Conservation (phyloP, 2,113 vertebrate genomes). For the Elephantulus edwardii region DNA sequence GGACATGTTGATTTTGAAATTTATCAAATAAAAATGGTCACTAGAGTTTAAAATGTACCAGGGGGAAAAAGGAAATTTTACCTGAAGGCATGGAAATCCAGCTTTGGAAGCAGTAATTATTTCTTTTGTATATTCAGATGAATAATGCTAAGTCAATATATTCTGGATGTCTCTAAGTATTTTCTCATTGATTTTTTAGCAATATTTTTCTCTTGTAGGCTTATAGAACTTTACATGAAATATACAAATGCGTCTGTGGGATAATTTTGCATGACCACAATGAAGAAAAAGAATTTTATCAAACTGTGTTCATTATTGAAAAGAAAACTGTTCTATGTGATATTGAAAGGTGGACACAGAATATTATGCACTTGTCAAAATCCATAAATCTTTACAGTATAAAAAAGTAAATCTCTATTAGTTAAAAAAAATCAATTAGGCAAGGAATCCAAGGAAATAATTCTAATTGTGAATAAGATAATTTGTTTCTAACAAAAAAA, state of each 20-base stretch:
- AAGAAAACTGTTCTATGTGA: background rate
- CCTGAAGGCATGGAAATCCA: slow-evolving; percentile 14
- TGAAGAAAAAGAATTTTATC: background rate
- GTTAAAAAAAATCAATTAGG: background rate
- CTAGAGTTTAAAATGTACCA: background rate
- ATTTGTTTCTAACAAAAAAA: background rate
- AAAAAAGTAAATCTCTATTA: background rate
- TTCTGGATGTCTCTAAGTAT: background rate
- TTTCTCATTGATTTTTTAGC: background rate
- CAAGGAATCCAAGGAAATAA: background rate
- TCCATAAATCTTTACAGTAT: background rate
- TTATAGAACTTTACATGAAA: background rate
- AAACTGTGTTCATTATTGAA: slow-evolving; percentile 27
- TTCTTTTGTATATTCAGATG: slow-evolving; percentile 31
- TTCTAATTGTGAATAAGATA: background rate
- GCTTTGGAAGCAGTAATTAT: slow-evolving; percentile 35
- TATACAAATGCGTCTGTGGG: background rate
- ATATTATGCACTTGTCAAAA: slow-evolving; percentile 23
- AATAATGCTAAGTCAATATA: slow-evolving; percentile 22
- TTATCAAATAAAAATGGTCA: background rate
- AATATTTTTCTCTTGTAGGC: slow-evolving; percentile 8
- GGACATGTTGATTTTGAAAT: slow-evolving; percentile 32
- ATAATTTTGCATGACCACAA: slow-evolving; percentile 15
- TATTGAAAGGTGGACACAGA: background rate
- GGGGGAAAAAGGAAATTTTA: slow-evolving; percentile 36